phyloP scores from a whole-genome alignment of 2,888 invertebrate species.

The Stenotaenia linearis region DNA sequence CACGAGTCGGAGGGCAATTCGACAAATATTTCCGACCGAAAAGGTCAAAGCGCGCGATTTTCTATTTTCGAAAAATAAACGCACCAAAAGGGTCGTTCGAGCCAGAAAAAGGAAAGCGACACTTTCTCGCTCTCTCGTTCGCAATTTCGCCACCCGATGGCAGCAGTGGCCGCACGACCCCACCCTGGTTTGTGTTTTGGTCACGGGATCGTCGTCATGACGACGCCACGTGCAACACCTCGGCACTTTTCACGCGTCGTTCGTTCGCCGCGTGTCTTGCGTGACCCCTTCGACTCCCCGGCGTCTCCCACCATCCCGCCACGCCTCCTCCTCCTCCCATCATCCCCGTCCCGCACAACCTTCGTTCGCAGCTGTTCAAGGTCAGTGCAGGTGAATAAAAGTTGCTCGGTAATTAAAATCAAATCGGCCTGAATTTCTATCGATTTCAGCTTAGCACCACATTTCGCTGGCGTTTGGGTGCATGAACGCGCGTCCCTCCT shows the following conservation, averaged over 20 bases:
- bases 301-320: not conserved
- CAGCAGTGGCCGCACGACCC: not conserved
- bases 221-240: conserved; percentile 15
- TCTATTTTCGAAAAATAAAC: too few relatives aligned
- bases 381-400: not conserved
- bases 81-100: too few relatives aligned
- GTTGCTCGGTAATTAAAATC: conserved; percentile 29
- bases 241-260: not conserved
- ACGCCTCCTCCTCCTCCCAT: not conserved
- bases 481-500: conserved; percentile 19
- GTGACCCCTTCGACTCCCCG: not conserved
- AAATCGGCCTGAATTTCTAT: conserved; percentile 29
- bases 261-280: not conserved
- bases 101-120: not conserved
- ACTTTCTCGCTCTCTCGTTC: not conserved
- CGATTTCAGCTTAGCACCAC: conserved; percentile 31
- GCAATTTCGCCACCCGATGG: not conserved
- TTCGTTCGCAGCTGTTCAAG: not conserved
- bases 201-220: not conserved
- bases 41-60: too few relatives aligned
- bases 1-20: too few relatives aligned
- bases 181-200: not conserved
- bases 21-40: too few relatives aligned
- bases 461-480: not conserved
- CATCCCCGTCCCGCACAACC: not conserved